Evolutionary conservation across 2,797 vertebrate genomes (phyloP), one percentile per base, ranked within the genome.

Genomic region (Intellagama lesueurii): DNA sequence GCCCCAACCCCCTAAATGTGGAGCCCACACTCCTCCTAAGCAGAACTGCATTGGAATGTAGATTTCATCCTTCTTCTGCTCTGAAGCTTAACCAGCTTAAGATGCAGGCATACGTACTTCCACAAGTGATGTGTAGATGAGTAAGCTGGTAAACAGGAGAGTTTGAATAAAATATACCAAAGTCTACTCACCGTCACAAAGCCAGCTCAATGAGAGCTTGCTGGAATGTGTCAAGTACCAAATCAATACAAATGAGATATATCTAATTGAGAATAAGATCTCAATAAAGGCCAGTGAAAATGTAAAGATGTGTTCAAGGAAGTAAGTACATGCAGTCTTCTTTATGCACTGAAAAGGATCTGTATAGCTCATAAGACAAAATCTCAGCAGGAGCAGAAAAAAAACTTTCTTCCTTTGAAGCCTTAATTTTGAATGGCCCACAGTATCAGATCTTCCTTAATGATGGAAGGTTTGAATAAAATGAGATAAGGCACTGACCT

Each of bases 391-490:
- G 52, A 82, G 40, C 16, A 75, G 70, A 87, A 75, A 81, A 5
- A 85, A 72, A 44, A 5, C 5, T 72, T 87, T 47, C 82, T 60
- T 69, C 64, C 49, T 24, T n/a, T 22, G 73, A 77, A 83, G 52
- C 28, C 35, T 73, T 72, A 44, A 73, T 64, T 64, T 47, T 72
- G 73, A 69, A 30, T 44, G 47, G 60, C 75, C 66, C 76, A 64
- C 22, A 83, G 32, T 47, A 60, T 22, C 30, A 77, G 32, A 22
- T 22, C 19, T 32, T 70, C 47, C 44, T 78, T 87, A 69, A 82
- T 70, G 80, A 70, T 77, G 66, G 47, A 86, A 90, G 4, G 19
- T 80, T 73, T 88, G 56, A 81, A 68, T 26, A 56, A 88, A 76
- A 85, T 75, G 76, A 32, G 40, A 68, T 56, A 81, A 56, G 75